Percentiles rank a stretch among this genome's conserved stretches.
Evolutionary conservation across 1,140 invertebrate genomes (phyloP).

Genomic region (Druon quercuslanigerum): DNA sequence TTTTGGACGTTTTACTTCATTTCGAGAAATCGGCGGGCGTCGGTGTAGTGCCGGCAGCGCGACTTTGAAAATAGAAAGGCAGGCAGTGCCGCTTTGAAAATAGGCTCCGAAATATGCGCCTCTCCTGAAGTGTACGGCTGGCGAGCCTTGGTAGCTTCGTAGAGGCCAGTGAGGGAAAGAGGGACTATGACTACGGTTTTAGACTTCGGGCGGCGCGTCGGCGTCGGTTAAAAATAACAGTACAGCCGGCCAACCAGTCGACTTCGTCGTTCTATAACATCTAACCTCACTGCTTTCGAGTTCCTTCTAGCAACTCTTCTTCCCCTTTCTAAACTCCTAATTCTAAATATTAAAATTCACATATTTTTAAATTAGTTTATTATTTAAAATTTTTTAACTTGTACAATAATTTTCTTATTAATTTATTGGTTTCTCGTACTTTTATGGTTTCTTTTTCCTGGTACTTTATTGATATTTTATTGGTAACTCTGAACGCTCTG

Average conservation of each 20-base stretch:
- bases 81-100: slow-evolving; percentile 62
- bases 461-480: too few species aligned
- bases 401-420: neutral
- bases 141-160: slow-evolving; percentile 53
- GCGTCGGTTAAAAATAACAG: slow-evolving; percentile 76
- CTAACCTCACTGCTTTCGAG: neutral
- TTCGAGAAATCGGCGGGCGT: slow-evolving; percentile 35
- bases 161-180: slow-evolving; percentile 48
- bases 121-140: slow-evolving; percentile 45
- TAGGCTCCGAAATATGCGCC: slow-evolving; percentile 63
- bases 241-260: slow-evolving; percentile 64
- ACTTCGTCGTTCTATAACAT: slow-evolving; percentile 36
- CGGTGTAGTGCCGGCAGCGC: slow-evolving; percentile 30
- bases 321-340: slow-evolving; percentile 9
- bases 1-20: slow-evolving; percentile 40
- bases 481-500: too few species aligned
- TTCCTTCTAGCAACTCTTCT: neutral
- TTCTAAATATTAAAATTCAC: too few species aligned
- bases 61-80: slow-evolving; percentile 67
- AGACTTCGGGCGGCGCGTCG: slow-evolving; percentile 72
- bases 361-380: too few species aligned
- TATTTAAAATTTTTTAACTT: too few species aligned
- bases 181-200: slow-evolving; percentile 66
- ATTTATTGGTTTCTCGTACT: neutral
- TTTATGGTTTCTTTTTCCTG: too few species aligned